Evolutionary conservation across 37 sponge, comb jelly and placozoan species (phyloP).

Genomic region (Crambe crambe): DNA sequence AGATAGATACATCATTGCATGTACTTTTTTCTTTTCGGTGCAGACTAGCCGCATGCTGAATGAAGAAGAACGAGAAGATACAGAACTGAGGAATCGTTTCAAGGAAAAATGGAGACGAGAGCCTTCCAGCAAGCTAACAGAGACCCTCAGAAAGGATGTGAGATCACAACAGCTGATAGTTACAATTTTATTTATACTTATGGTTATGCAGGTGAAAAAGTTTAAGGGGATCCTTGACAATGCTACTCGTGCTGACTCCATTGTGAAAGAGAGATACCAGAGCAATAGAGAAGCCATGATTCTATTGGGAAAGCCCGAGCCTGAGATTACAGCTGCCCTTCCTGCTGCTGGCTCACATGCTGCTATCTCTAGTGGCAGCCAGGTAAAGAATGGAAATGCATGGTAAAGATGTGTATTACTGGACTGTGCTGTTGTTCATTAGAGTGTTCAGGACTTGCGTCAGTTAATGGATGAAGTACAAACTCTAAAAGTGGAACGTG

Average conservation of each 20-base stretch:
- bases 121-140: constrained; percentile 74
- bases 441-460: constrained; percentile 77
- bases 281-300: constrained; percentile 58
- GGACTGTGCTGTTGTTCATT: not conserved
- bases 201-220: constrained; percentile 34
- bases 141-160: constrained; percentile 66
- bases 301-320: constrained; percentile 60
- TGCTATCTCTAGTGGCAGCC: constrained; percentile 38
- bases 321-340: constrained; percentile 36
- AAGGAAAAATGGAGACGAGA: constrained; percentile 87
- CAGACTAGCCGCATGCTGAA: constrained; percentile 77
- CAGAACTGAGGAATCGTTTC: constrained; percentile 64
- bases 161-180: not conserved
- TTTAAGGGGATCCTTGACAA: constrained; percentile 58
- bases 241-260: constrained; percentile 76
- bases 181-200: not conserved
- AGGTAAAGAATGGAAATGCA: constrained; percentile 16
- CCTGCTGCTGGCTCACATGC: constrained; percentile 63
- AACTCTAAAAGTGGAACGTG: constrained; percentile 86
- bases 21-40: not conserved
- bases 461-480: constrained; percentile 84
- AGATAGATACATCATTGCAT: no score
- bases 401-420: not conserved
- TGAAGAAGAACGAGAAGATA: constrained; percentile 92
- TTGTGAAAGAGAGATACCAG: constrained; percentile 85